Conservation (phyloP, 2,113 vertebrate species). For the Calidris pygmaea region DNA sequence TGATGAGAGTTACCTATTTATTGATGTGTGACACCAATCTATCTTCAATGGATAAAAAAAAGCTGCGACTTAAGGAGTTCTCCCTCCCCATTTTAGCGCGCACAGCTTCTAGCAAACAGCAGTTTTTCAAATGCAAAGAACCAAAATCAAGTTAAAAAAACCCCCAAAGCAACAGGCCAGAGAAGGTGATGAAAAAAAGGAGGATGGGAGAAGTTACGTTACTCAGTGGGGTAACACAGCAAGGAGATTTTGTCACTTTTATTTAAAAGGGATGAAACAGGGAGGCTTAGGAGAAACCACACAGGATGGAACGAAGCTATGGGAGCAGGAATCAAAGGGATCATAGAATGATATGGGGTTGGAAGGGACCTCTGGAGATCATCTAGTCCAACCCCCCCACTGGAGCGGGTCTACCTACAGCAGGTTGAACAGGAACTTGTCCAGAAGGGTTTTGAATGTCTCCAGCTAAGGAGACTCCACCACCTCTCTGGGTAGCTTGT, state of each 20-base stretch:
- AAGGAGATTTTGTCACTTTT: background rate
- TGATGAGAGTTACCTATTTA: conserved; percentile 62
- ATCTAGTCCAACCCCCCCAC: too few relatives aligned
- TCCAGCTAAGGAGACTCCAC: too few relatives aligned
- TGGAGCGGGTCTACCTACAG: too few relatives aligned
- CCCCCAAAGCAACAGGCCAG: background rate
- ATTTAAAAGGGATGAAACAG: background rate
- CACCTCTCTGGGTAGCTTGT: too few relatives aligned
- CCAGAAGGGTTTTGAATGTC: too few relatives aligned
- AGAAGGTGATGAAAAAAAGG: background rate
- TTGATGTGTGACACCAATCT: conserved; percentile 58
- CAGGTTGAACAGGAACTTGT: too few relatives aligned
- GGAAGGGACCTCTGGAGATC: too few relatives aligned
- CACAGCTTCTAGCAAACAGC: background rate
- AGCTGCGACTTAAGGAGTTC: conserved; percentile 30
- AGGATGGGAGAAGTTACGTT: background rate
- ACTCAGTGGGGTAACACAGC: background rate
- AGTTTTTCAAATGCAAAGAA: conserved; percentile 9
- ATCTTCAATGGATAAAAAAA: conserved; percentile 25
- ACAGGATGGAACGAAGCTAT: background rate
- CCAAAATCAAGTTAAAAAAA: background rate
- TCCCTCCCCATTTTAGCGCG: background rate
- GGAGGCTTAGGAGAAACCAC: background rate
- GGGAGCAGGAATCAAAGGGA: background rate
- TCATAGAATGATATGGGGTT: too few relatives aligned